These are phyloP conservation scores for Romanogobio albipinnatus DNA, from an alignment of 2,113 vertebrate species.

Conservation along the genomic window DNA sequence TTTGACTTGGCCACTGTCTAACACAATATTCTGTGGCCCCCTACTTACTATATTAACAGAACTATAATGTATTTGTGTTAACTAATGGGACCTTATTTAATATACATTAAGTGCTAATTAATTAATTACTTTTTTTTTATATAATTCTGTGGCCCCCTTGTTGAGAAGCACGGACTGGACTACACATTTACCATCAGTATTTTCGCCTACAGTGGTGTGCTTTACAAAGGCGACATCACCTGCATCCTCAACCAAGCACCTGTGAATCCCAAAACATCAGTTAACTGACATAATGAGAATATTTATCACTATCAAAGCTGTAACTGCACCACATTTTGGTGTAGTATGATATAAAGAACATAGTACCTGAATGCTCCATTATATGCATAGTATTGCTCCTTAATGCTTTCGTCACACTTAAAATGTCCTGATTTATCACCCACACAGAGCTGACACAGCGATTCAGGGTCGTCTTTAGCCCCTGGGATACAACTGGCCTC, in stretches of 20 bases:
- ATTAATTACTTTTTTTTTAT: no score
- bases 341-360: neutral
- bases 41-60: no score
- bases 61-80: no score
- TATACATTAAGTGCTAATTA: no score
- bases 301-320: neutral
- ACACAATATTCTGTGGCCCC: no score
- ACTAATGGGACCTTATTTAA: no score
- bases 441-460: conserved; percentile 85
- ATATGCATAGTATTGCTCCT: conserved; percentile 86
- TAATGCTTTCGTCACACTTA: conserved; percentile 74
- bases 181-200: conserved; percentile 79
- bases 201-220: conserved; percentile 83
- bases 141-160: neutral
- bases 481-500: conserved; percentile 90
- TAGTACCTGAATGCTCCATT: conserved; percentile 91
- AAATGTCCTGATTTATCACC: conserved; percentile 72
- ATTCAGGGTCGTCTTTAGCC: conserved; percentile 68
- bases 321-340: neutral
- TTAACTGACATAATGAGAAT: neutral
- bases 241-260: conserved; percentile 80
- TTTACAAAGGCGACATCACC: conserved; percentile 89
- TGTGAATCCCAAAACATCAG: conserved; percentile 55
- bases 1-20: no score
- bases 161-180: neutral